phyloP scores from a whole-genome alignment of 1,140 invertebrate genomes.

The Sycobia sp. region DNA sequence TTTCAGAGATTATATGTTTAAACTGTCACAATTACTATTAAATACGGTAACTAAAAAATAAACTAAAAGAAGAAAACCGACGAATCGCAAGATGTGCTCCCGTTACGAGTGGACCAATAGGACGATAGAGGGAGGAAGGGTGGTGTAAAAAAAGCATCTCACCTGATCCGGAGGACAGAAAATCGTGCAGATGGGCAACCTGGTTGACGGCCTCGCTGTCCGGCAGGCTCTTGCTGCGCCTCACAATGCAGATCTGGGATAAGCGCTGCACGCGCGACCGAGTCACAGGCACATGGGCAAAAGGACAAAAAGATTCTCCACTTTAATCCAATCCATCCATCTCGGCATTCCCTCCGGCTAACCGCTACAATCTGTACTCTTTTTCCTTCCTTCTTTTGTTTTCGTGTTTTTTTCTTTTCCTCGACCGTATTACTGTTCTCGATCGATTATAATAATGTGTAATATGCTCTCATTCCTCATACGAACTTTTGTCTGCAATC shows the following conservation, averaged over 20 bases:
- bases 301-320: conserved; percentile 29
- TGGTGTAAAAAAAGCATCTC: conserved; percentile 12
- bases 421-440: neutral
- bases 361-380: too few species aligned
- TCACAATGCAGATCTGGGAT: conserved; percentile 50
- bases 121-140: neutral
- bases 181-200: conserved; percentile 47
- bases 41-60: too few species aligned
- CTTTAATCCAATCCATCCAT: conserved; percentile 21
- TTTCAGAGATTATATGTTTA: too few species aligned
- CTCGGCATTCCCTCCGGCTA: neutral
- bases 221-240: conserved; percentile 52
- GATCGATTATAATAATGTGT: too few species aligned
- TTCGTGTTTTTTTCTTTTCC: neutral
- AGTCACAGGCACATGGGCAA: conserved; percentile 27
- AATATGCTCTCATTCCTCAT: too few species aligned
- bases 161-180: conserved; percentile 52
- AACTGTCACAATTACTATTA: too few species aligned
- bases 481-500: too few species aligned
- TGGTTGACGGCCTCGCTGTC: conserved; percentile 50
- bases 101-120: too few species aligned
- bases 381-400: too few species aligned
- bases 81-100: too few species aligned
- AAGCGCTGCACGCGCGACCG: conserved; percentile 40
- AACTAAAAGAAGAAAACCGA: too few species aligned